phyloP scores from a whole-genome alignment of 2,797 vertebrate genomes.

The Typhlichthys subterraneus region DNA sequence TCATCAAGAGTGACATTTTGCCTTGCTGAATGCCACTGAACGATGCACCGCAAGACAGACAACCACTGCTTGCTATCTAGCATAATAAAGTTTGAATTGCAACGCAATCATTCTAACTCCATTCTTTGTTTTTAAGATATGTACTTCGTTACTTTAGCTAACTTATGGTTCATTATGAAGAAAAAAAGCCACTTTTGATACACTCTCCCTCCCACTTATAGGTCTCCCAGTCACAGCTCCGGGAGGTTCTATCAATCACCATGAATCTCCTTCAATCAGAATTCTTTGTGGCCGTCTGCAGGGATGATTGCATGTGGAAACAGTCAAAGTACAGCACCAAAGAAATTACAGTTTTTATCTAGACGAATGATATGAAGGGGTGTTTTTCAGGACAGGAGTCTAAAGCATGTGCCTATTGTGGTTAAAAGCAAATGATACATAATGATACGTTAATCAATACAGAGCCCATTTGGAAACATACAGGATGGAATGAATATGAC shows the following conservation, averaged over 20 bases:
- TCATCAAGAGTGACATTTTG: constrained; percentile 28
- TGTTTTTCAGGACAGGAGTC: neutral
- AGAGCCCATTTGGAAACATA: neutral
- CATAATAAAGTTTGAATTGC: constrained; percentile 17
- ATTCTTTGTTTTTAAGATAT: neutral
- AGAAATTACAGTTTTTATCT: neutral
- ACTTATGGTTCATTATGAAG: constrained; percentile 28
- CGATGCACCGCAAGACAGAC: constrained; percentile 18
- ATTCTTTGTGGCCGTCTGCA: constrained; percentile 20
- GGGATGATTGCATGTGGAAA: neutral
- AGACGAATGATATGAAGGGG: neutral
- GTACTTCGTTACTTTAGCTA: constrained; percentile 26
- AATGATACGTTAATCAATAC: neutral
- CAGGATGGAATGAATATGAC: constrained; percentile 7
- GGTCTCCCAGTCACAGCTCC: constrained; percentile 32
- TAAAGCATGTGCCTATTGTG: neutral
- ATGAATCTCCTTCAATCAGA: constrained; percentile 48
- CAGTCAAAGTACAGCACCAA: neutral
- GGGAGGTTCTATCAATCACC: constrained; percentile 47
- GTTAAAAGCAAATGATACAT: constrained; percentile 3
- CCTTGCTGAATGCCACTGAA: constrained; percentile 5
- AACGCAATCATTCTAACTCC: constrained; percentile 9
- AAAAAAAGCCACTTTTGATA: constrained; percentile 33
- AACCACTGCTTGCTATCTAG: neutral
- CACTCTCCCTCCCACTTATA: constrained; percentile 27